Percentiles rank a stretch among this genome's conserved stretches.
Evolutionary conservation across 2,797 vertebrate species (phyloP).

Genomic region (Pseudomugil gertrudae): DNA sequence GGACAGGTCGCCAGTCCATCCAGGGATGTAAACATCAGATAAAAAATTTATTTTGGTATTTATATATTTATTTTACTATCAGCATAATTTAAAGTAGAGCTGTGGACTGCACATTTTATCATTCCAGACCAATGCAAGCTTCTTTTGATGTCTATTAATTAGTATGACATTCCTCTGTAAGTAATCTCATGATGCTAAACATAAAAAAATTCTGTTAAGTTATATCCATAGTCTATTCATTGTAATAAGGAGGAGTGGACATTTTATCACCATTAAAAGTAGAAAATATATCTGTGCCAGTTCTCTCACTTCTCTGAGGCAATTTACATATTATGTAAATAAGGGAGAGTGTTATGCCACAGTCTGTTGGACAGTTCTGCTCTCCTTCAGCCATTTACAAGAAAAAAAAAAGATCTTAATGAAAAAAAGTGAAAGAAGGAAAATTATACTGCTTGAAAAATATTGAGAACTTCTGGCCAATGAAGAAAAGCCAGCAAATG

Average conservation of each 20-base stretch:
- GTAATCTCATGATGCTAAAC: background rate
- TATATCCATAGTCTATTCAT: background rate
- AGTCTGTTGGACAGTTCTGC: conserved; percentile 31
- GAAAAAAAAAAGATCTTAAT: conserved; percentile 1
- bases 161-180: conserved; percentile 3
- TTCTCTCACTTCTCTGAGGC: conserved; percentile 29
- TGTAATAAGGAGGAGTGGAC: conserved; percentile 5
- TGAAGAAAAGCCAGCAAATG: background rate
- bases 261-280: conserved; percentile 16
- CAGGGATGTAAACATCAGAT: too few relatives aligned
- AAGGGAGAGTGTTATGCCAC: conserved; percentile 31
- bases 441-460: conserved; percentile 8
- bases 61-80: conserved; percentile 28
- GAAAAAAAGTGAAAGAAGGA: background rate
- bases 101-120: conserved; percentile 1
- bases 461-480: background rate
- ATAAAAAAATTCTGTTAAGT: background rate
- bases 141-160: background rate
- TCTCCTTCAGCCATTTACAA: conserved; percentile 9
- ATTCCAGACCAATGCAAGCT: background rate
- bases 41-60: conserved; percentile 30
- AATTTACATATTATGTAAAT: conserved; percentile 56
- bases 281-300: conserved; percentile 39
- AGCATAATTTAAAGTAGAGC: background rate
- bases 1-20: too few relatives aligned